Evolutionary conservation across 2,888 invertebrate species (phyloP), one percentile per base, ranked within the genome.

Genomic region (Brenthis hecate): DNA sequence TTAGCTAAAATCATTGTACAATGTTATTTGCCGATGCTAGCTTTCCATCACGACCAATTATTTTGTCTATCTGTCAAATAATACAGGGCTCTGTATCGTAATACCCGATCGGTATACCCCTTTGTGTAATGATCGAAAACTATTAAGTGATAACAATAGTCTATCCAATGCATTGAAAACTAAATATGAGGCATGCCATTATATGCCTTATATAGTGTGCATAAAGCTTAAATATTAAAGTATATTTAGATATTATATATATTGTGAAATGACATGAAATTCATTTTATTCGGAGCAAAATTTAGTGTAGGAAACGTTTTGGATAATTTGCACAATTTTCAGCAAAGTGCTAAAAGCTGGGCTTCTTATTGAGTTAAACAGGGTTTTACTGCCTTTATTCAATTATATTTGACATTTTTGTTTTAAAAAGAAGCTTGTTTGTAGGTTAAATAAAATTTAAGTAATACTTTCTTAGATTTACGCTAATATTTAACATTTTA

Each of bases 111-210:
- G 16, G 54, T 32, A 48, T 28, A 56, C 55, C 51, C 57, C 57
- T 56, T 56, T 62, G 66, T 66, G 51, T 56, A 66, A 62, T 54
- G 55, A 48, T 63, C 62, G 62, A 63, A 56, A 53, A 53, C 68
- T 62, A 63, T 63, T 63, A 56, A 47, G n/a, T 32, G 60, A 60
- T 69, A 65, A 69, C 65, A 69, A 69, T 69, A 63, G 65, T 36
- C 60, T 58, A 68, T 63, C 64, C 66, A 53, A 64, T 66, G 70
- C 61, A 68, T 55, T 61, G 56, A 62, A 64, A 67, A 64, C 56
- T 65, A 51, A 64, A 64, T 60, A 60, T n/a, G 48, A 8, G 48
- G 23, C 48, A 50, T n/a, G n/a, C 48, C 48, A 48, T 48, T 60
- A 28, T 60, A 28, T 23, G 48, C n/a, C 32, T 6, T 60, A 32